These are phyloP conservation scores for Sinohyriopsis cumingii DNA, from an alignment of 2,888 invertebrate species.

Conservation along the genomic window DNA sequence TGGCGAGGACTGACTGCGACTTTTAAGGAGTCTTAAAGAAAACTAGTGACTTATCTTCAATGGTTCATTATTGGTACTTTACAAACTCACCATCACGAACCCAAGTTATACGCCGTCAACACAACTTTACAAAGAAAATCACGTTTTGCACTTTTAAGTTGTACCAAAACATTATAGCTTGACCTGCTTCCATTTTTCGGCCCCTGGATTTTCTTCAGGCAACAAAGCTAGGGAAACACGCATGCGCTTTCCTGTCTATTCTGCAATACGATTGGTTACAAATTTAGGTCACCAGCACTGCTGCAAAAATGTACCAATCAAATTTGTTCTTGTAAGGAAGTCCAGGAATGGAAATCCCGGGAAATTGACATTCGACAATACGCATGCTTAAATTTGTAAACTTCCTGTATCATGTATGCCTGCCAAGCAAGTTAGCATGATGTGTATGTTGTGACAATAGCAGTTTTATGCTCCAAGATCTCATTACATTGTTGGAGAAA, in stretches of 20 bases:
- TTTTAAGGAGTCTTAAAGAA: not conserved
- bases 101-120: too few relatives aligned
- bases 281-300: conserved; percentile 23
- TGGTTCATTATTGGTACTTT: too few relatives aligned
- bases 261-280: conserved; percentile 42
- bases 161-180: conserved; percentile 32
- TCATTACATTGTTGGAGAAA: too few relatives aligned
- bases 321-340: conserved; percentile 10
- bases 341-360: conserved; percentile 31
- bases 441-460: not conserved
- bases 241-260: conserved; percentile 43
- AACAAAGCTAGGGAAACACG: conserved; percentile 40
- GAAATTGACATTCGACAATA: conserved; percentile 14
- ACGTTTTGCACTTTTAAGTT: conserved; percentile 6
- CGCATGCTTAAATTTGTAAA: conserved; percentile 45
- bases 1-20: not conserved
- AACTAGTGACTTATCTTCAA: not conserved
- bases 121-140: too few relatives aligned
- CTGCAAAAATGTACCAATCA: conserved; percentile 40
- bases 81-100: too few relatives aligned
- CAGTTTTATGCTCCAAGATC: too few relatives aligned
- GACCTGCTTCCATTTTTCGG: conserved; percentile 42
- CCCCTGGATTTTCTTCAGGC: conserved; percentile 47
- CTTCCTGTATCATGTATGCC: conserved; percentile 32
- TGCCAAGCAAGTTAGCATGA: not conserved